Percentiles rank a stretch among this genome's conserved stretches.
Evolutionary conservation across 2,888 invertebrate genomes (phyloP).

Genomic region (Galerucella calmariensis): DNA sequence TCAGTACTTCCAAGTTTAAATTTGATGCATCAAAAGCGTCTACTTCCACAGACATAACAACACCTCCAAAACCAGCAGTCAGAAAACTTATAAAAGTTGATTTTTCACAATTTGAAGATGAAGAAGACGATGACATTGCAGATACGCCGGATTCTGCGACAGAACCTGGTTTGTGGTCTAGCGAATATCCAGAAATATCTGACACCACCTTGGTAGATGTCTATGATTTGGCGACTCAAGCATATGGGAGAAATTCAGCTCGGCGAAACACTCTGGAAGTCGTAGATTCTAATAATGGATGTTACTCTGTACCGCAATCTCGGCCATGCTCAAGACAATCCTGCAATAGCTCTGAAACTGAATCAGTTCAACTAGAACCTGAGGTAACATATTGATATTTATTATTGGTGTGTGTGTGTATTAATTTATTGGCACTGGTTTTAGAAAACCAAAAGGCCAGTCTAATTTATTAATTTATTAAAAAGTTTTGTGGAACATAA

Average conservation of each 20-base stretch:
- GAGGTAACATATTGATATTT: conserved; percentile 47
- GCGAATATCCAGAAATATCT: conserved; percentile 84
- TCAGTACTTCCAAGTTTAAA: conserved; percentile 58
- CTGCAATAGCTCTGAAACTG: conserved; percentile 68
- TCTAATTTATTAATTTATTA: no score
- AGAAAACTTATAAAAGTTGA: conserved; percentile 87
- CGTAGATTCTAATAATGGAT: conserved; percentile 51
- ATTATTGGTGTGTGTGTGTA: no score
- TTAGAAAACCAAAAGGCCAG: no score
- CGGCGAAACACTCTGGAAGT: conserved; percentile 76
- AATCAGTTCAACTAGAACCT: conserved; percentile 62
- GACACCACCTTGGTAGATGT: conserved; percentile 76
- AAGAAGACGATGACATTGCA: conserved; percentile 62
- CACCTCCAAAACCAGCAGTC: conserved; percentile 60
- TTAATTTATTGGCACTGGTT: no score
- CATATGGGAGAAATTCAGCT: conserved; percentile 77
- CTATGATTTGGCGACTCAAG: conserved; percentile 86
- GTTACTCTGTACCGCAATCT: conserved; percentile 77
- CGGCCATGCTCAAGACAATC: conserved; percentile 71
- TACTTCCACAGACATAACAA: conserved; percentile 45
- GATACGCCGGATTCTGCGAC: conserved; percentile 57
- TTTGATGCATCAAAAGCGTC: conserved; percentile 29
- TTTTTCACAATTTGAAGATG: conserved; percentile 76
- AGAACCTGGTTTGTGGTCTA: conserved; percentile 65
- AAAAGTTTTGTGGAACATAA: no score